Conservation (phyloP, 2,888 invertebrate species). For the Pasiphila rectangulata region DNA sequence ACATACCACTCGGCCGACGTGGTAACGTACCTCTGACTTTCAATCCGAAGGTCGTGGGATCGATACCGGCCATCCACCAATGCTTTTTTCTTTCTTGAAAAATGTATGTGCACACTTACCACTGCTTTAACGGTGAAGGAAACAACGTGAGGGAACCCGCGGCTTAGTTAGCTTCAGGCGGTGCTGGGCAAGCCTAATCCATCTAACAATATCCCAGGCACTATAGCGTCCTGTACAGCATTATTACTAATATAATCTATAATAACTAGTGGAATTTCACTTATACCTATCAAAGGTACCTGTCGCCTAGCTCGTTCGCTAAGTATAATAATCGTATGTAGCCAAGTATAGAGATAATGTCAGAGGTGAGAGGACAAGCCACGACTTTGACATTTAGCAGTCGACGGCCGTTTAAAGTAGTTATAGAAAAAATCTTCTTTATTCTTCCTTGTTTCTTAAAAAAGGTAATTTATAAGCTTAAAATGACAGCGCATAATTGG, state of each 20-base stretch:
- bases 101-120: too few relatives aligned
- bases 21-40: too few relatives aligned
- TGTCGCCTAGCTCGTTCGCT: background rate
- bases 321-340: too few relatives aligned
- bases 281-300: background rate
- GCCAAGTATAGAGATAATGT: slow-evolving; percentile 38
- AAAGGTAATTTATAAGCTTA: background rate
- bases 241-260: background rate
- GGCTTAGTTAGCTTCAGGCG: too few relatives aligned
- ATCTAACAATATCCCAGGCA: too few relatives aligned
- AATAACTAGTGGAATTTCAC: slow-evolving; percentile 4
- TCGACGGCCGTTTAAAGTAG: background rate
- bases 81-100: too few relatives aligned
- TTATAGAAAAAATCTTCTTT: background rate
- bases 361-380: slow-evolving; percentile 45
- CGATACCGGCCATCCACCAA: too few relatives aligned
- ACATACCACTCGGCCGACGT: too few relatives aligned
- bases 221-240: background rate
- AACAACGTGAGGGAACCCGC: too few relatives aligned
- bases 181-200: too few relatives aligned
- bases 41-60: too few relatives aligned
- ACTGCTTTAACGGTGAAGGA: too few relatives aligned
- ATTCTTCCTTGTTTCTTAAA: background rate
- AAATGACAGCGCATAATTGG: background rate
- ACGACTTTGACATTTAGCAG: slow-evolving; percentile 55